phyloP scores from a whole-genome alignment of 2,888 invertebrate species.

The Drosophila mercatorum region DNA sequence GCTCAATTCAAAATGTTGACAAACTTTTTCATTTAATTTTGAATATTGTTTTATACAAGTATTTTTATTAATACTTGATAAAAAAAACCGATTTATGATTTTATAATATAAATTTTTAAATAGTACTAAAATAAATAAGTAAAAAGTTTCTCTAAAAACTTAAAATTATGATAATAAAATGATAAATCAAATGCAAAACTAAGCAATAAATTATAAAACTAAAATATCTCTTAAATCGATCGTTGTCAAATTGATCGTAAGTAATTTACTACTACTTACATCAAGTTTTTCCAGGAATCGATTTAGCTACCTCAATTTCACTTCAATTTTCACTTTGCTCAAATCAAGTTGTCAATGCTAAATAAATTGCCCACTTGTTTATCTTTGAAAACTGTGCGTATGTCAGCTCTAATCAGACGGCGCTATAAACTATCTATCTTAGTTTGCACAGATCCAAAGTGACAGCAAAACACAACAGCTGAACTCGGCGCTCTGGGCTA shows the following conservation, averaged over 20 bases:
- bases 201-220: not conserved
- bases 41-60: too few relatives aligned
- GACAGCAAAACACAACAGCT: conserved; percentile 51
- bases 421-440: conserved; percentile 36
- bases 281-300: not conserved
- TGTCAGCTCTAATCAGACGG: conserved; percentile 25
- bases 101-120: too few relatives aligned
- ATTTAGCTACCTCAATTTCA: not conserved
- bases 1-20: too few relatives aligned
- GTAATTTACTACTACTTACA: not conserved
- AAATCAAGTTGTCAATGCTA: conserved; percentile 12
- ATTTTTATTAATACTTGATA: too few relatives aligned
- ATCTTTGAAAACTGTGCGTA: not conserved
- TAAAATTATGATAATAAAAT: too few relatives aligned
- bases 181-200: too few relatives aligned
- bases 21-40: too few relatives aligned
- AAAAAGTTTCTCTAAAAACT: too few relatives aligned
- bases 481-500: not conserved
- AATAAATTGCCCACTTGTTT: conserved; percentile 9
- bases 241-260: not conserved
- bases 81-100: too few relatives aligned
- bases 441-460: conserved; percentile 46
- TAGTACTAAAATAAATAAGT: too few relatives aligned
- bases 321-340: not conserved
- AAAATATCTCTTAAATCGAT: not conserved